Conservation (phyloP, 2,797 vertebrate species). For the Darevskia nairensis region DNA sequence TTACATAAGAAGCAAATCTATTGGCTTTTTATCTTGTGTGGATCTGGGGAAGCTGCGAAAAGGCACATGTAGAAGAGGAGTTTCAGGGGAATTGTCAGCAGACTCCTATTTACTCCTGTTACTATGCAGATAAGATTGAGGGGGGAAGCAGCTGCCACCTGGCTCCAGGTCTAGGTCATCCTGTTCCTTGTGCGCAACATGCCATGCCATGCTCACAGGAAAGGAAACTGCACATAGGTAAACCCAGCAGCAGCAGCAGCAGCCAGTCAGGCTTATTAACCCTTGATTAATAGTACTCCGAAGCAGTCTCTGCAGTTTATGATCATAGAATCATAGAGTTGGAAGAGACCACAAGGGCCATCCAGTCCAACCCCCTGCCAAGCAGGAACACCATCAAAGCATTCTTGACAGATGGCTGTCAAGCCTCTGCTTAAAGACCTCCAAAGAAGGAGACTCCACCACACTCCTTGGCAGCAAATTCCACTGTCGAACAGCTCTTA, state of each 20-base stretch:
- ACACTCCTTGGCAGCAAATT: no score
- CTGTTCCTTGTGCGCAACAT: slow-evolving; percentile 56
- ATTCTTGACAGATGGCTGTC: no score
- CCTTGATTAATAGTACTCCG: background rate
- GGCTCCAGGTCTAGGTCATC: slow-evolving; percentile 73
- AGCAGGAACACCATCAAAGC: no score
- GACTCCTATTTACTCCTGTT: slow-evolving; percentile 49
- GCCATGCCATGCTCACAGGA: slow-evolving; percentile 53
- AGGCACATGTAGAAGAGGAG: slow-evolving; percentile 17
- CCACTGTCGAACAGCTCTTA: no score
- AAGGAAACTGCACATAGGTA: slow-evolving; percentile 1
- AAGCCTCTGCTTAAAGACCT: no score
- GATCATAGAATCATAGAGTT: no score
- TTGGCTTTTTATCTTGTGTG: slow-evolving; percentile 42
- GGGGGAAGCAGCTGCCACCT: slow-evolving; percentile 78
- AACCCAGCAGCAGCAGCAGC: background rate
- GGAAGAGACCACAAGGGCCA: no score
- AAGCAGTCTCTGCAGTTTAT: background rate
- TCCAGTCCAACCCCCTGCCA: no score
- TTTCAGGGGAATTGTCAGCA: slow-evolving; percentile 43
- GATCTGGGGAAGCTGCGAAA: slow-evolving; percentile 52
- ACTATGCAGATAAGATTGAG: slow-evolving; percentile 53
- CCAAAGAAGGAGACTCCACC: no score
- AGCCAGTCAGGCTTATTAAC: background rate
- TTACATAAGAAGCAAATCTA: slow-evolving; percentile 73